A percentile compares a stretch with the other conserved stretches of the same genome.
These are phyloP conservation scores for Tympanuchus pallidicinctus DNA, from an alignment of 2,113 vertebrate genomes.

Conservation along the genomic window DNA sequence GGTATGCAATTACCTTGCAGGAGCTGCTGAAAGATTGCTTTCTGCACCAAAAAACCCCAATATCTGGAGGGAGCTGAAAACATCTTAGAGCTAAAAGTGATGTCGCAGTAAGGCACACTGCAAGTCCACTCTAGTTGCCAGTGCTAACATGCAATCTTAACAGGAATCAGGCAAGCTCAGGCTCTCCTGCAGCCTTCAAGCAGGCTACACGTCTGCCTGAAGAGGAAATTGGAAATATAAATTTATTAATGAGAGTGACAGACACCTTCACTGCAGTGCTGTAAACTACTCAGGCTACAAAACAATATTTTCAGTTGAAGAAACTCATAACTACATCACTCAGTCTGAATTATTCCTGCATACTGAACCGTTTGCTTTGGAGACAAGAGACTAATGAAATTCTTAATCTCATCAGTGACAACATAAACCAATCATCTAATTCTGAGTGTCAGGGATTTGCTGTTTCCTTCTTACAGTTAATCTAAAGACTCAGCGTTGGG, in stretches of 20 bases:
- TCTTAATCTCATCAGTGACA: background rate
- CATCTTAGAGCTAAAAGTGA: background rate
- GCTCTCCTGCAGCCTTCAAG: background rate
- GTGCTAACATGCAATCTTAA: background rate
- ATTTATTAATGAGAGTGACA: background rate
- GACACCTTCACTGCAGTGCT: background rate
- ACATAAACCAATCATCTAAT: background rate
- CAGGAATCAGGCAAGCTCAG: background rate
- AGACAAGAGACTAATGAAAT: background rate
- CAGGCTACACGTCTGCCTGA: background rate
- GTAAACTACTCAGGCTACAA: background rate
- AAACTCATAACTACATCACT: background rate
- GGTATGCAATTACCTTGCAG: background rate
- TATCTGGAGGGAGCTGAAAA: background rate
- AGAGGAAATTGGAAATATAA: background rate
- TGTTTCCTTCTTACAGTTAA: background rate
- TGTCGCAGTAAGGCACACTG: rapidly evolving
- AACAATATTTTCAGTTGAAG: background rate
- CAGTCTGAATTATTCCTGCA: background rate
- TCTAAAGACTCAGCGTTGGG: background rate
- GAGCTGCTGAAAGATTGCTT: background rate
- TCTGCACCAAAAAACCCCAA: background rate
- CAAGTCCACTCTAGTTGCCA: background rate
- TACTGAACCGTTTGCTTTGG: background rate
- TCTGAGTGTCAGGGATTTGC: background rate